Base-by-base conservation (phyloP, 2,797 vertebrate species). In the Novumbra hubbsi region DNA sequence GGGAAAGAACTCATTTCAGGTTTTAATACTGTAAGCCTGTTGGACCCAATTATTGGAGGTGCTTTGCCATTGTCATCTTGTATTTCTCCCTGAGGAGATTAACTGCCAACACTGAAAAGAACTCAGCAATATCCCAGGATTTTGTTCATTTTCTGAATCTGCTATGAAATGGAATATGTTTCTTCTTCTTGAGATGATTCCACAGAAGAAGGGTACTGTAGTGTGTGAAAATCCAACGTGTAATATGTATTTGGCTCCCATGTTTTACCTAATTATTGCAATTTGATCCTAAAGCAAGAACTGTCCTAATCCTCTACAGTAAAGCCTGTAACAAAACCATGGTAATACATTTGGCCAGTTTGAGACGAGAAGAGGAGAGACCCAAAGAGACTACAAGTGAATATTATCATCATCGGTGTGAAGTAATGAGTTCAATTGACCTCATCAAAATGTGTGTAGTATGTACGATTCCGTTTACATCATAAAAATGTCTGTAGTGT, bases 11-110 rank as follows among this genome's bases (percentile, higher is more conserved):
- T 94, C 90, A 92, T 94, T 94, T 94, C 92, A 93, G 93, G 93
- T 94, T 92, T 92, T 94, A 94, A 93, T 93, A 93, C 92, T 87
- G 92, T 94, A 94, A 94, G 93, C 93, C 93, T 94, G 93, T 94
- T 93, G 93, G 94, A 94, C 92, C 93, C 93, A 94, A 94, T 94
- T 94, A 94, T 93, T 92, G 92, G 91, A 94, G 93, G 93, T 94
- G 90, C 92, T 93, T 91, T 92, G 86, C 93, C 89, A 93, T 94
- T 94, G 93, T 93, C 92, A 88, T 93, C 90, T 90, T 87, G 85
- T 85, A 82, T 92, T 92, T 91, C 92, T 93, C 92, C 93, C 94
- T 92, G 87, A 94, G 91, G 92, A 93, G 94, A 93, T 93, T 94
- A 93, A 84, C 91, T 84, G 89, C 88, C 86, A 81, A 78, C 71